Base-by-base conservation (phyloP, 1,140 invertebrate species). In the Aphidius ervi region DNA sequence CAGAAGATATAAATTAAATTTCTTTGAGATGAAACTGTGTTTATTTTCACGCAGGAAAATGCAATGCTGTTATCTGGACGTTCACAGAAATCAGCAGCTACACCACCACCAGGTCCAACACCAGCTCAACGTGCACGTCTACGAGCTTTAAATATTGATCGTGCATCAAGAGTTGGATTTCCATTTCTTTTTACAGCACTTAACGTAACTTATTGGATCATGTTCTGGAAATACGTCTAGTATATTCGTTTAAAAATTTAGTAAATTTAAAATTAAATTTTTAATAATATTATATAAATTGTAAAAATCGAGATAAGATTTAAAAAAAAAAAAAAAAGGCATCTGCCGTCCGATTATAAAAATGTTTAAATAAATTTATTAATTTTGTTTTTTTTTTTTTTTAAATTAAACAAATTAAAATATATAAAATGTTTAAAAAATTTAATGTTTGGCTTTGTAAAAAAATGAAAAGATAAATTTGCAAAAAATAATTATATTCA, bases 171-270 rank as follows among this genome's bases (percentile, higher is more conserved):
- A 45, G 85, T 94, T 45, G 89, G 93, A 71, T 96, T 96, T 74
- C 93, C 93, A 0, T 81, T 91, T 4, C 84, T 93, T 8, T 96
- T 96, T 71, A 83, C 91, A 37, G 78, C 92, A 50, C 83, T 95
- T 9, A 96, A 95, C 77, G 83, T 85, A 63, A 90, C 89, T 63
- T 96, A 96, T 74, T 96, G 93, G 93, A 85, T 90, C 61, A 86
- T 91, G 73, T 95, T 95, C 77, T 88, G 88, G 31, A 87, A 92
- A 71, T 93, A 91, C 76, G 87, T 92, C 72, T 91, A 87, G 40
- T 46, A 16, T 9, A 16, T n/a, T n/a, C 40, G 20, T 31, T 31
- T 31, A 31, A 31, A 31, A 16, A 58, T 45, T 43, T 45, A 56
- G 45, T 46, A 10, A n/a, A 42, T 48, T 49, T 40, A 8, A 23